A percentile compares a stretch with the other conserved stretches of the same genome.
These are phyloP conservation scores for Nyleta sp. DNA, from an alignment of 2,888 invertebrate genomes.

Conservation along the genomic window DNA sequence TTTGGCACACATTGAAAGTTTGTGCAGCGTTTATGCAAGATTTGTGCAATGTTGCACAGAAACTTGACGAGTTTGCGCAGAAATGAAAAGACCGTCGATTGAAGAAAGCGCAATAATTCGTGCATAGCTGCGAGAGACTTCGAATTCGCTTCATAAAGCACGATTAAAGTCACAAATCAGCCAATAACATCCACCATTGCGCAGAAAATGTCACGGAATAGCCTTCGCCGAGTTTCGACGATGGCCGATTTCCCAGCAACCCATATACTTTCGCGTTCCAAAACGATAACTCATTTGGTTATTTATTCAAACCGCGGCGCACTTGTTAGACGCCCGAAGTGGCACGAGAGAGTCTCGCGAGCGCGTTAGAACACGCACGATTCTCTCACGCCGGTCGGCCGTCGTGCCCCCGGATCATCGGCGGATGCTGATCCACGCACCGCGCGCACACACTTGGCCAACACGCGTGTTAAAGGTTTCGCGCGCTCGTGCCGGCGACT, in stretches of 20 bases:
- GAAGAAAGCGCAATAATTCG: too few species aligned
- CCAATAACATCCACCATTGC: not conserved
- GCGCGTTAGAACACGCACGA: conserved; percentile 53
- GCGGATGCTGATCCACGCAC: conserved; percentile 52
- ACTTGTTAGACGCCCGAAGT: conserved; percentile 36
- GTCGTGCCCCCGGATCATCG: conserved; percentile 33
- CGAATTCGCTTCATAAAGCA: too few species aligned
- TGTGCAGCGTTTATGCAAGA: too few species aligned
- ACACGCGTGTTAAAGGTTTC: conserved; percentile 51
- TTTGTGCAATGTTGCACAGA: too few species aligned
- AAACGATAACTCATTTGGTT: conserved; percentile 35
- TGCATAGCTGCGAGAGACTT: too few species aligned
- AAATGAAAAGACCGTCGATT: too few species aligned
- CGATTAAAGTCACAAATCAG: not conserved
- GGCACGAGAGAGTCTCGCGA: conserved; percentile 41
- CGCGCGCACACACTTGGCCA: conserved; percentile 45
- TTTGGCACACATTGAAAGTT: too few species aligned
- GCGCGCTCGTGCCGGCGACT: conserved; percentile 54
- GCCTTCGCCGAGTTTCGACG: conserved; percentile 9
- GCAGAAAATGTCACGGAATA: conserved; percentile 3
- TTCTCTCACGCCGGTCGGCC: conserved; percentile 50
- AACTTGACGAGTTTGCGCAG: too few species aligned
- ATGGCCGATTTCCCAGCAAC: conserved; percentile 28
- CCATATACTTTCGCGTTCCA: conserved; percentile 36
- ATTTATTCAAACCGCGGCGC: conserved; percentile 26